Conservation (phyloP, 2,888 invertebrate genomes). For the Spilarctia lutea region DNA sequence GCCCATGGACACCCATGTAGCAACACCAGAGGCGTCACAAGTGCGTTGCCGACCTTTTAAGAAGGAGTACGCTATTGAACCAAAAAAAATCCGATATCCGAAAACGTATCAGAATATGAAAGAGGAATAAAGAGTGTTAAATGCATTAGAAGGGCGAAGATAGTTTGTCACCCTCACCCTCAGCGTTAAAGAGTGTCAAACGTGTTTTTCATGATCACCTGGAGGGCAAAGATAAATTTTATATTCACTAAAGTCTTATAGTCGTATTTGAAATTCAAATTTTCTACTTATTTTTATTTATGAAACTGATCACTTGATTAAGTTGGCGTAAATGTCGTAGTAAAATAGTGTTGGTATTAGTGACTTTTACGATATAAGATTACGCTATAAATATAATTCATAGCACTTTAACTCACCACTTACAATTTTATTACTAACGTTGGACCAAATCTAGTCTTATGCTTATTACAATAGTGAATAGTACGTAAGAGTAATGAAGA, state of each 20-base stretch:
- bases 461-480: background rate
- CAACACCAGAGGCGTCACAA: no score
- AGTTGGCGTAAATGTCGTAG: background rate
- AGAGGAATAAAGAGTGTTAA: no score
- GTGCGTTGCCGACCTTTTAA: no score
- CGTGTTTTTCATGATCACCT: no score
- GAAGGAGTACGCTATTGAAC: no score
- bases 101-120: no score
- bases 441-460: background rate
- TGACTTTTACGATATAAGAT: conserved; percentile 2
- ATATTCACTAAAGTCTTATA: background rate
- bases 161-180: no score
- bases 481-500: background rate
- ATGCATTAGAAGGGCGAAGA: no score
- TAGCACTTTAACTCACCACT: conserved; percentile 1
- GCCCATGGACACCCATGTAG: no score
- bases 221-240: no score
- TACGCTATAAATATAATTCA: conserved; percentile 12
- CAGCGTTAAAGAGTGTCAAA: no score
- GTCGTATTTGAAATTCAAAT: background rate
- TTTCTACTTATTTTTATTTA: background rate
- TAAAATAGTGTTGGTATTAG: background rate
- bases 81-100: no score
- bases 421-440: conserved; percentile 8
- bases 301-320: background rate